Evolutionary conservation across 2,888 invertebrate species (phyloP).

Genomic region (Polylopha cassiicola): DNA sequence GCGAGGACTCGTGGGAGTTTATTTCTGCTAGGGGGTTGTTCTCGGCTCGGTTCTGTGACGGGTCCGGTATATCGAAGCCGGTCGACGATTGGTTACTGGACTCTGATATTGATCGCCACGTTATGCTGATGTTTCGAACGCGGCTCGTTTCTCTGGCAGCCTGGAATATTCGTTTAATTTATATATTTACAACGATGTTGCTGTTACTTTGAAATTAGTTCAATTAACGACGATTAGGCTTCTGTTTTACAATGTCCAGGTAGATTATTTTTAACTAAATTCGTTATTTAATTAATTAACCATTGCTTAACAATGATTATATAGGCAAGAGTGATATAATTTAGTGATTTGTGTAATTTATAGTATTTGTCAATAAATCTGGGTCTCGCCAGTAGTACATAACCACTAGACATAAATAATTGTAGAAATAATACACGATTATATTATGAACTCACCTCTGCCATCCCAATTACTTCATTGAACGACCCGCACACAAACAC

Average conservation of each 20-base stretch:
- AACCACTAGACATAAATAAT: too few relatives aligned
- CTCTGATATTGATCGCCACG: conserved; percentile 71
- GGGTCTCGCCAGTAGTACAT: too few relatives aligned
- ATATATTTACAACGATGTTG: neutral
- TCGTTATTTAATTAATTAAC: too few relatives aligned
- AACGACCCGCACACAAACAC: conserved; percentile 57
- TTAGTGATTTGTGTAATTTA: too few relatives aligned
- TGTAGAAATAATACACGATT: neutral
- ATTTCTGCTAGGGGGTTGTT: too few relatives aligned
- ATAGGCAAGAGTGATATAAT: too few relatives aligned
- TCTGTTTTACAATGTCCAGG: too few relatives aligned
- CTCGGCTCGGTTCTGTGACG: conserved; percentile 37
- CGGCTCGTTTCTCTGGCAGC: conserved; percentile 52
- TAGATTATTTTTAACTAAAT: too few relatives aligned
- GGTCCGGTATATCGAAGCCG: conserved; percentile 51
- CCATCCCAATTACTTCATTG: conserved; percentile 52
- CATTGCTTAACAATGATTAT: too few relatives aligned
- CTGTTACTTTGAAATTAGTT: too few relatives aligned
- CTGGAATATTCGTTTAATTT: conserved; percentile 30
- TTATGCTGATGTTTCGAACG: conserved; percentile 65
- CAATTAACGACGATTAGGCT: too few relatives aligned
- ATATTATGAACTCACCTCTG: conserved; percentile 46
- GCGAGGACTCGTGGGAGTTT: conserved; percentile 28
- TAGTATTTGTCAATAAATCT: too few relatives aligned
- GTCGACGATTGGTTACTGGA: conserved; percentile 68